phyloP scores from a whole-genome alignment of 2,113 vertebrate species.

The Gymnobelideus leadbeateri region DNA sequence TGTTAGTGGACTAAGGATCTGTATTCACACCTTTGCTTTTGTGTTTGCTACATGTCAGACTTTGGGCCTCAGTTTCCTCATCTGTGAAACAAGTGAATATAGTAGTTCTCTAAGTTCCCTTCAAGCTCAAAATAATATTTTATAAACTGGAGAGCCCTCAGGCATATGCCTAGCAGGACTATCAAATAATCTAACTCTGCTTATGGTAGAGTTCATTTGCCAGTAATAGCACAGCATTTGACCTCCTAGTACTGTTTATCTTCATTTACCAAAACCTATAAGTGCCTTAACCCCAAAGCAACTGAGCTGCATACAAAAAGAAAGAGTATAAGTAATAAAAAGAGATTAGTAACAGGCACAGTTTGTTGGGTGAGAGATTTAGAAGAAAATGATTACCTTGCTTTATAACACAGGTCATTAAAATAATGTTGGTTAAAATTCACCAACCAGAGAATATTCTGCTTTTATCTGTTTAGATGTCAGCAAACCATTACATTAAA shows the following conservation, averaged over 20 bases:
- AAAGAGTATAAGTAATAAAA: conserved; percentile 31
- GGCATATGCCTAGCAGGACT: background rate
- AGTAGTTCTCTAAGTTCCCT: background rate
- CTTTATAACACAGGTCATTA: conserved; percentile 54
- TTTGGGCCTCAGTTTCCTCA: background rate
- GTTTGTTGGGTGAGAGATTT: conserved; percentile 45
- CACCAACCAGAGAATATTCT: conserved; percentile 46
- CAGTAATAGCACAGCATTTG: background rate
- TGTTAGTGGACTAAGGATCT: background rate
- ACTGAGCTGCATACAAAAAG: background rate
- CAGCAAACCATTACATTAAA: conserved; percentile 69
- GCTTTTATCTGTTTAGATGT: conserved; percentile 72
- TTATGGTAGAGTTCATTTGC: background rate
- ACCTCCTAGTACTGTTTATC: no score
- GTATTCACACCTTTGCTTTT: background rate
- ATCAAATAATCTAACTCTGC: background rate
- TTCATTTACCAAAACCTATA: background rate
- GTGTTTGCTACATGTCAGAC: background rate
- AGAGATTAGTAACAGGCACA: conserved; percentile 39
- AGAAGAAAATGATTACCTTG: conserved; percentile 47
- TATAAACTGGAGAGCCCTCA: background rate
- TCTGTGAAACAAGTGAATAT: background rate
- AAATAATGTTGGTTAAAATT: conserved; percentile 75
- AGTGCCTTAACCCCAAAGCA: background rate
- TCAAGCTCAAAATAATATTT: background rate